Conservation (phyloP, 30 jellyfish, hydroid and myxozoan species). For the Clytia hemisphaerica region DNA sequence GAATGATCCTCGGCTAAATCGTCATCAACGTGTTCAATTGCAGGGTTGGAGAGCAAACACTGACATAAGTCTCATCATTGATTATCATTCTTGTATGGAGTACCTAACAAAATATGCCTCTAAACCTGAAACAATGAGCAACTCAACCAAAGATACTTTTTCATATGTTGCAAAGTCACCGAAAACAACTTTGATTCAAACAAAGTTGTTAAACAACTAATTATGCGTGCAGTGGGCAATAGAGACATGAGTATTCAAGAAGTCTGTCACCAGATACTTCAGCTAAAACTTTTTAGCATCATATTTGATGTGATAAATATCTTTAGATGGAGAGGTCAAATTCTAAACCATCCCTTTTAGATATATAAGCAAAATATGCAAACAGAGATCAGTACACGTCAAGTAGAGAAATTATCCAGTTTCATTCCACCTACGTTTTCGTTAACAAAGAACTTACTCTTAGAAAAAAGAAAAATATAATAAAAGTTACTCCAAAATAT, state of each 20-base stretch:
- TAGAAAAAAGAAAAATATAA: neutral
- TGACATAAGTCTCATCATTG: slow-evolving; percentile 39
- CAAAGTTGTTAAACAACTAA: slow-evolving; percentile 25
- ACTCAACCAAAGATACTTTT: slow-evolving; percentile 42
- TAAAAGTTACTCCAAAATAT: slow-evolving; percentile 15
- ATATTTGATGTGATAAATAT: slow-evolving; percentile 28
- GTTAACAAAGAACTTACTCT: slow-evolving; percentile 11
- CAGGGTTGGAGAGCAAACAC: slow-evolving; percentile 58
- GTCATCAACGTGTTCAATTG: slow-evolving; percentile 46
- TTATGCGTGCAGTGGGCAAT: slow-evolving; percentile 53
- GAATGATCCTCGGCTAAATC: slow-evolving; percentile 33
- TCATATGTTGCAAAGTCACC: slow-evolving; percentile 24
- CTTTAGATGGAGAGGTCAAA: slow-evolving; percentile 24
- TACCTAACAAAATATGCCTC: slow-evolving; percentile 49
- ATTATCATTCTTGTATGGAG: slow-evolving; percentile 47
- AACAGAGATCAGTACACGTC: slow-evolving; percentile 13
- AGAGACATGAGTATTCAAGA: slow-evolving; percentile 62
- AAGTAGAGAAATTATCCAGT: neutral
- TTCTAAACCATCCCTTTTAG: slow-evolving; percentile 8
- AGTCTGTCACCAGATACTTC: slow-evolving; percentile 47
- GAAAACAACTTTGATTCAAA: slow-evolving; percentile 11
- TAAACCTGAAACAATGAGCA: slow-evolving; percentile 21
- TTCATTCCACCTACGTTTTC: slow-evolving; percentile 26
- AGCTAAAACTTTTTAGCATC: slow-evolving; percentile 33
- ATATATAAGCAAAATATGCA: slow-evolving; percentile 37